Conservation (phyloP, 2,797 vertebrate genomes). For the Loris lydekkerianus region DNA sequence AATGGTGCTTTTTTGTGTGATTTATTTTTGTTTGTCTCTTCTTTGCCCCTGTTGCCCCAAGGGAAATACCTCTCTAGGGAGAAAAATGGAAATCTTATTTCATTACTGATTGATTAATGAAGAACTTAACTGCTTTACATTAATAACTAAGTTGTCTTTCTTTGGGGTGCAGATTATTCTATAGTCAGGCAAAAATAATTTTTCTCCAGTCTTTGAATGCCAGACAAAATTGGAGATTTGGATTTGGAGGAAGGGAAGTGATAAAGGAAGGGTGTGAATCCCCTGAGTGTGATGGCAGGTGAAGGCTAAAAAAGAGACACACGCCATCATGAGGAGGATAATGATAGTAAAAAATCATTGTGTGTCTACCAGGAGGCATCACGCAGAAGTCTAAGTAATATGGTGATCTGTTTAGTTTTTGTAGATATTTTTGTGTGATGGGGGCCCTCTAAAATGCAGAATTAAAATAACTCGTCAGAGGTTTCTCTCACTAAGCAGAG, state of each 20-base stretch:
- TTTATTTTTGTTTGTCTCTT: constrained; percentile 20
- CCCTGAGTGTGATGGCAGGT: background rate
- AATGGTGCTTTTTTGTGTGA: background rate
- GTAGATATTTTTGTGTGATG: background rate
- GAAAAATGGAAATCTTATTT: background rate
- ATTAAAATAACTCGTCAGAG: background rate
- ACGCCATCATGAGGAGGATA: background rate
- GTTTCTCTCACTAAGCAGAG: background rate
- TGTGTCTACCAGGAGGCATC: too few relatives aligned
- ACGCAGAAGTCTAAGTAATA: background rate
- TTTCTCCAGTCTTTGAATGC: background rate
- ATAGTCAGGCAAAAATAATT: background rate
- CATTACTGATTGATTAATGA: background rate
- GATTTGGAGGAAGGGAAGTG: background rate
- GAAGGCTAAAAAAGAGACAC: background rate
- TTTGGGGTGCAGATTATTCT: background rate
- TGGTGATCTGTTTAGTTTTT: background rate
- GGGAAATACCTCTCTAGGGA: background rate
- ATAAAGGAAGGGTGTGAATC: background rate
- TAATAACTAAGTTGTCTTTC: background rate
- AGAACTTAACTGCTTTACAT: background rate
- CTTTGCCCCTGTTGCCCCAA: background rate
- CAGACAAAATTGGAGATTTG: background rate
- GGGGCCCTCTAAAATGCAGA: background rate
- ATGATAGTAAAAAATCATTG: too few relatives aligned